Evolutionary conservation across 2,113 vertebrate genomes (phyloP).

Genomic region (Protomyctophum bolini): DNA sequence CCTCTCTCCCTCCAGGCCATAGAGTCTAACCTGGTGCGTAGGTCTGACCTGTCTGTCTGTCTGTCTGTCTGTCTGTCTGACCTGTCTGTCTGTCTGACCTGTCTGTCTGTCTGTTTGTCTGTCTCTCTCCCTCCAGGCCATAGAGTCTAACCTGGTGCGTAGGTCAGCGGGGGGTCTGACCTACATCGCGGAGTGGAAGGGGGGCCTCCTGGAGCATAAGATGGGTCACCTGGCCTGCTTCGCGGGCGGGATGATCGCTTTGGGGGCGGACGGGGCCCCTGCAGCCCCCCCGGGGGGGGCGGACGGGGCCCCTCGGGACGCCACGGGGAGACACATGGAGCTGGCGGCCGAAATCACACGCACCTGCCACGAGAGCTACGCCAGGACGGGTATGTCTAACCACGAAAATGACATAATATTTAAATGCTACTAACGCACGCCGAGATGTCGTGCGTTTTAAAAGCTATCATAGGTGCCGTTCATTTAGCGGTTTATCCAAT

Average conservation of each 20-base stretch:
- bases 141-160: conserved; percentile 93
- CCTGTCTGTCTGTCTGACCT: neutral
- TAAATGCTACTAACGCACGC: too few species aligned
- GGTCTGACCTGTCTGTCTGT: neutral
- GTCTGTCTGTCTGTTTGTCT: too few species aligned
- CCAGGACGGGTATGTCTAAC: conserved; percentile 86
- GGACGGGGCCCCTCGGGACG: conserved; percentile 53
- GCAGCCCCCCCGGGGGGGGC: conserved; percentile 51
- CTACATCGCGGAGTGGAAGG: conserved; percentile 98
- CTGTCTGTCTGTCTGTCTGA: neutral
- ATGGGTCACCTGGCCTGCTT: conserved; percentile 99
- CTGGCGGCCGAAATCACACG: conserved; percentile 93
- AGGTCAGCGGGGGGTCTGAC: conserved; percentile 91
- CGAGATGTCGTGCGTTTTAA: too few species aligned
- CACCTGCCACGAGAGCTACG: conserved; percentile 97
- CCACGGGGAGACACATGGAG: conserved; percentile 91
- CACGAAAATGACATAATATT: too few species aligned
- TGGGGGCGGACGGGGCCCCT: conserved; percentile 89
- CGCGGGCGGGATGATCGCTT: conserved; percentile 96
- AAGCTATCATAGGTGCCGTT: too few species aligned
- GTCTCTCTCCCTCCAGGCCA: conserved; percentile 80
- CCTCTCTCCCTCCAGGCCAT: too few species aligned
- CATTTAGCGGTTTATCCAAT: too few species aligned
- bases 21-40: too few species aligned
- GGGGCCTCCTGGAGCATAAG: conserved; percentile 95